These are phyloP conservation scores for Harpagoxenus sublaevis DNA, from an alignment of 2,888 invertebrate species.

Conservation along the genomic window DNA sequence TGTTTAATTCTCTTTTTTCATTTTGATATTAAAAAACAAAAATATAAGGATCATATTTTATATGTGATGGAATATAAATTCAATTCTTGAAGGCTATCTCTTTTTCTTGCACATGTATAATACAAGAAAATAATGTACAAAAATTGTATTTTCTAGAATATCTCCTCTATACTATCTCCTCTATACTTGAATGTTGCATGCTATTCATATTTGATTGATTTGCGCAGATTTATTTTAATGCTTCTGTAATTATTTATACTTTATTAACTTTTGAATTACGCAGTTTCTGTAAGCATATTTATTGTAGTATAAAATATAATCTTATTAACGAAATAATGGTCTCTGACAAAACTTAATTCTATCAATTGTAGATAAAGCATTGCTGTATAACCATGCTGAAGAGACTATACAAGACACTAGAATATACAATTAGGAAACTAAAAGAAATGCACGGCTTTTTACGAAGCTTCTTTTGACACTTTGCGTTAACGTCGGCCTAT, in stretches of 20 bases:
- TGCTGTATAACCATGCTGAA: slow-evolving; percentile 36
- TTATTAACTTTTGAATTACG: slow-evolving; percentile 61
- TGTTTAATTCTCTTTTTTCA: slow-evolving; percentile 6
- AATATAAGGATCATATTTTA: background rate
- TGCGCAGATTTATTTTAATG: slow-evolving; percentile 63
- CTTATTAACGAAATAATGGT: slow-evolving; percentile 27
- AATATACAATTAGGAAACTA: slow-evolving; percentile 20
- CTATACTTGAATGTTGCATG: slow-evolving; percentile 73
- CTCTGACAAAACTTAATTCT: slow-evolving; percentile 12
- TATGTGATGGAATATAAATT: background rate
- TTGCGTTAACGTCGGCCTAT: slow-evolving; percentile 46
- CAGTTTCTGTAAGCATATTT: slow-evolving; percentile 54
- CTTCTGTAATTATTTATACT: slow-evolving; percentile 59
- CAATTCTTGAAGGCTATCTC: background rate
- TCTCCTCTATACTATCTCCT: slow-evolving; percentile 37
- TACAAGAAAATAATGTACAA: background rate
- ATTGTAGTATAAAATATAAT: slow-evolving; percentile 32
- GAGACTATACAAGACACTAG: background rate
- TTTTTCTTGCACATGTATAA: background rate
- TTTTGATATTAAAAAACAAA: background rate
- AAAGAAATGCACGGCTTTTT: slow-evolving; percentile 65
- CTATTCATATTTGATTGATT: slow-evolving; percentile 65
- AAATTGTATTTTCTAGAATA: slow-evolving; percentile 25
- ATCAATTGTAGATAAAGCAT: slow-evolving; percentile 28
- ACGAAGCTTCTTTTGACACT: slow-evolving; percentile 59